phyloP scores from a whole-genome alignment of 1,140 invertebrate species.

The Procambarus virginalis region DNA sequence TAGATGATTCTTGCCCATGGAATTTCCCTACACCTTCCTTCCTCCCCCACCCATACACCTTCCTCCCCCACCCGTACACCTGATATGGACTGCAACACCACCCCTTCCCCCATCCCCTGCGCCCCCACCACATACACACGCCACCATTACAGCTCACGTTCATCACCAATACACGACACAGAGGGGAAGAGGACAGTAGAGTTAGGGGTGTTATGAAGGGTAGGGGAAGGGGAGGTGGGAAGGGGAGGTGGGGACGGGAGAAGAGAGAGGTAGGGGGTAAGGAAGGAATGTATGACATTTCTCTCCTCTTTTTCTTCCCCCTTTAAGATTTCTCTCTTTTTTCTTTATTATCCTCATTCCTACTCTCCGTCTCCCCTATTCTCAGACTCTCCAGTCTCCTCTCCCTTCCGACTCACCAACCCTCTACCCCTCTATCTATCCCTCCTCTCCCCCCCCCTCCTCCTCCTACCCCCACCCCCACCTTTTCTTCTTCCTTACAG shows the following conservation, averaged over 20 bases:
- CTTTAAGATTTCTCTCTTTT: too few relatives aligned
- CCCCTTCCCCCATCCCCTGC: not conserved
- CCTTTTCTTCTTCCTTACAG: not conserved
- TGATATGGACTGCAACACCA: not conserved
- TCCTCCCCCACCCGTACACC: not conserved
- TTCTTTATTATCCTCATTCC: not conserved
- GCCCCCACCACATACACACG: not conserved
- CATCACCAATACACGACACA: constrained; percentile 11
- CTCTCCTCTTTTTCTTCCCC: too few relatives aligned
- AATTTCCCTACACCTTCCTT: not conserved
- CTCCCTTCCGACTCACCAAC: not conserved
- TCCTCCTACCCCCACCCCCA: not conserved
- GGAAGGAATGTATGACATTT: not conserved
- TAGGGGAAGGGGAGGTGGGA: not conserved
- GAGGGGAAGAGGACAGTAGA: not conserved
- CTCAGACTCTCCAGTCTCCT: not conserved
- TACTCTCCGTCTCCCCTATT: not conserved
- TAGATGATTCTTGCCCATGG: constrained; percentile 31
- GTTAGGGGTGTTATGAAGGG: too few relatives aligned
- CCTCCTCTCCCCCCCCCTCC: not conserved
- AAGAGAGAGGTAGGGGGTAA: not conserved
- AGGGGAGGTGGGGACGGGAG: not conserved
- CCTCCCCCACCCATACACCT: not conserved
- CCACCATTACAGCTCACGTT: constrained; percentile 19
- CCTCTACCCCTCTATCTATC: not conserved